A percentile compares a stretch with the other conserved stretches of the same genome.
phyloP scores from a whole-genome alignment of 2,797 vertebrate genomes.

The Gorsachius magnificus region DNA sequence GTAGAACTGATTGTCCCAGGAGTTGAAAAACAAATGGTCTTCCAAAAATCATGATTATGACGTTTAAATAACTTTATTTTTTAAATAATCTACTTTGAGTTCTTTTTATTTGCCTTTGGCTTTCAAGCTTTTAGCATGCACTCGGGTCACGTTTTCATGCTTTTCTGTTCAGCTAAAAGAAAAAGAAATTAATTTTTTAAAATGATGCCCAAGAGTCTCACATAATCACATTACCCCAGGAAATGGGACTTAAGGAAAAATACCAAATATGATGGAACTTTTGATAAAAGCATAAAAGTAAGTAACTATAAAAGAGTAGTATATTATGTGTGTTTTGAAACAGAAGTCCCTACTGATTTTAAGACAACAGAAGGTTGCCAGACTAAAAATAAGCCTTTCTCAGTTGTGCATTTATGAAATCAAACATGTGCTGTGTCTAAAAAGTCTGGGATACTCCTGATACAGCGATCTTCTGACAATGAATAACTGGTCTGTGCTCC shows the following conservation, averaged over 20 bases:
- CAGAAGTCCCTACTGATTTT: neutral
- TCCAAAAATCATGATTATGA: neutral
- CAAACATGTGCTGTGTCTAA: neutral
- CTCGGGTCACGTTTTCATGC: neutral
- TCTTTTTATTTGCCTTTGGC: neutral
- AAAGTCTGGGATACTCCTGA: neutral
- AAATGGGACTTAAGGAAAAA: conserved; percentile 15
- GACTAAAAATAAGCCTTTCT: neutral
- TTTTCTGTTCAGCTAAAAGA: neutral
- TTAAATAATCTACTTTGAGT: neutral
- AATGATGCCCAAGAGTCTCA: neutral
- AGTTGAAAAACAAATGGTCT: neutral
- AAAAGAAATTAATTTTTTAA: neutral
- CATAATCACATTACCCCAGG: conserved; percentile 7
- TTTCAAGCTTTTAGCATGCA: neutral
- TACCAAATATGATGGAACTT: neutral
- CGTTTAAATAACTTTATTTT: neutral
- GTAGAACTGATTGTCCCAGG: neutral
- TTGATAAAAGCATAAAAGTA: neutral
- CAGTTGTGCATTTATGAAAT: neutral
- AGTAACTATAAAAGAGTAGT: neutral
- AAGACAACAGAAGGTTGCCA: neutral
- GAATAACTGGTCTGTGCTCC: neutral
- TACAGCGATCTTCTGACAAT: neutral
- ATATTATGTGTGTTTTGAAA: neutral